Evolutionary conservation across 2,888 invertebrate species (phyloP).

Genomic region (Rhorus exstirpatorius): DNA sequence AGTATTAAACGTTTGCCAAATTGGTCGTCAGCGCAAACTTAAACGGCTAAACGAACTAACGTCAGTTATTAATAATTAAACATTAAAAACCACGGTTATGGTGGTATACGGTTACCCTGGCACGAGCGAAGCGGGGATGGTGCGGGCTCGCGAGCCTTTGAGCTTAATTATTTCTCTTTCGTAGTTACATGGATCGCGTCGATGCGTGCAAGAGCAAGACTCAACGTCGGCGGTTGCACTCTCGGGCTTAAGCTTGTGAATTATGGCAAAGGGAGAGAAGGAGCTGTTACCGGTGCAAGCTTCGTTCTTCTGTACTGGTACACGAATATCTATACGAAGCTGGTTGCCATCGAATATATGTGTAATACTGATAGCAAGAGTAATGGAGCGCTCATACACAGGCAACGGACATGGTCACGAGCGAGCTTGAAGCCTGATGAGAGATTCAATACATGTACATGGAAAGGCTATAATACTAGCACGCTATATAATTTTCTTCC

Average conservation of each 20-base stretch:
- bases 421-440: conserved; percentile 30
- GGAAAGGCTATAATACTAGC: conserved; percentile 15
- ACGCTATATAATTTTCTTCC: conserved; percentile 53
- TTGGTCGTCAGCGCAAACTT: conserved; percentile 72
- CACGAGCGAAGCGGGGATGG: conserved; percentile 16
- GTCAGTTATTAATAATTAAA: conserved; percentile 73
- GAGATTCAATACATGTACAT: not conserved
- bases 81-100: conserved; percentile 68
- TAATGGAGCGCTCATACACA: conserved; percentile 14
- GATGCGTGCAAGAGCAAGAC: conserved; percentile 48
- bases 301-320: conserved; percentile 47
- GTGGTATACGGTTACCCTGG: conserved; percentile 13
- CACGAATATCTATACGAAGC: conserved; percentile 4
- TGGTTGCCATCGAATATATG: conserved; percentile 12
- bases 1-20: conserved; percentile 71
- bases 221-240: conserved; percentile 53
- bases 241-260: conserved; percentile 70
- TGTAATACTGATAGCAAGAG: conserved; percentile 39
- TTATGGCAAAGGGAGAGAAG: conserved; percentile 58
- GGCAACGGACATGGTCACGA: conserved; percentile 47
- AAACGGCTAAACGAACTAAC: conserved; percentile 71
- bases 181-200: conserved; percentile 60
- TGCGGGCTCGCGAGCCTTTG: conserved; percentile 64
- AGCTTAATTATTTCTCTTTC: conserved; percentile 74
- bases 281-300: conserved; percentile 34